phyloP scores from a whole-genome alignment of 2,888 invertebrate genomes.

The Cryptocephalus moraei region DNA sequence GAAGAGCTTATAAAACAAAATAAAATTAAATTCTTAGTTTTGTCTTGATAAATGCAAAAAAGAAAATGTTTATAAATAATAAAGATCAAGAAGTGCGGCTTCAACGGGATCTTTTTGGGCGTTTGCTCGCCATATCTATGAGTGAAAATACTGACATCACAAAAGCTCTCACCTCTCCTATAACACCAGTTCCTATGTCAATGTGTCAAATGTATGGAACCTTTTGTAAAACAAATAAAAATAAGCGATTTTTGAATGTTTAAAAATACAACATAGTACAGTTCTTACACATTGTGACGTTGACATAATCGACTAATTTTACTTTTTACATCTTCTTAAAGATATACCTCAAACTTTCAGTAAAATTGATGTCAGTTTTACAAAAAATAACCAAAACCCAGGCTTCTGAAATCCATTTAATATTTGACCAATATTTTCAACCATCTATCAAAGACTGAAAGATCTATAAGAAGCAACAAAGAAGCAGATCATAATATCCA shows the following conservation, averaged over 20 bases:
- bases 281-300: conserved; percentile 2
- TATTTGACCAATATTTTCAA: conserved; percentile 6
- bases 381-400: conserved; percentile 1
- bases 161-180: conserved; percentile 3
- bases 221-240: too few species aligned
- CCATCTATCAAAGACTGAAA: conserved; percentile 10
- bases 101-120: conserved; percentile 7
- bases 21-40: conserved; percentile 4
- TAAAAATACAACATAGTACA: conserved; percentile 4
- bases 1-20: conserved; percentile 2
- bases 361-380: conserved; percentile 3
- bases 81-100: conserved; percentile 5
- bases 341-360: conserved; percentile 6
- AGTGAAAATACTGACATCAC: conserved; percentile 1
- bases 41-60: neutral
- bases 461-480: conserved; percentile 2
- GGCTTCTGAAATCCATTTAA: conserved; percentile 3
- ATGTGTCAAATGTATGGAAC: conserved; percentile 7
- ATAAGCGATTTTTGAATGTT: conserved; percentile 5
- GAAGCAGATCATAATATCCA: conserved; percentile 7
- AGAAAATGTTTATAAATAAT: conserved; percentile 2
- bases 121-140: conserved; percentile 2
- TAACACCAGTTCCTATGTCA: conserved; percentile 5
- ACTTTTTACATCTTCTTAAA: conserved; percentile 5
- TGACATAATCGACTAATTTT: conserved; percentile 7